Evolutionary conservation across 2,888 invertebrate genomes (phyloP).

Genomic region (Panzeria rudis): DNA sequence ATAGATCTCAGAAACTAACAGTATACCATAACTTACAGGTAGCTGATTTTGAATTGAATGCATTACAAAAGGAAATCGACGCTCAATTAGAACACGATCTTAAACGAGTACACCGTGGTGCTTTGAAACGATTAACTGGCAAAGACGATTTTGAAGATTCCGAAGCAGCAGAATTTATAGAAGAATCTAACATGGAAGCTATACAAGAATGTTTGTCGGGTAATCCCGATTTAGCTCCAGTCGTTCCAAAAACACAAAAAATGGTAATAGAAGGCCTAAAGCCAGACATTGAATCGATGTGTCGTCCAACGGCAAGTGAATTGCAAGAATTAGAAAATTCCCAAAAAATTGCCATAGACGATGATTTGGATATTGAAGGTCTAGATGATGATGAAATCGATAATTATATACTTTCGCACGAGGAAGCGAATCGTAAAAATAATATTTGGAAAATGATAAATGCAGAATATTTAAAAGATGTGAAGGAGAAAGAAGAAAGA

Average conservation of each 20-base stretch:
- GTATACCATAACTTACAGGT: conserved; percentile 75
- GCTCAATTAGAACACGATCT: conserved; percentile 89
- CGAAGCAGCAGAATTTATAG: conserved; percentile 84
- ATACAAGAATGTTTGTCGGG: conserved; percentile 83
- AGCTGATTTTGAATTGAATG: conserved; percentile 88
- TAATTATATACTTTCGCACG: conserved; percentile 91
- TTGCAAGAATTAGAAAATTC: conserved; percentile 82
- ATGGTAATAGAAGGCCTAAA: conserved; percentile 84
- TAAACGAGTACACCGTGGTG: conserved; percentile 82
- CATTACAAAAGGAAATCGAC: conserved; percentile 94
- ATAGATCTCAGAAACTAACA: background rate
- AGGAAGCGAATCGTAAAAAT: conserved; percentile 92
- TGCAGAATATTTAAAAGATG: conserved; percentile 92
- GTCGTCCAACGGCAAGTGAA: conserved; percentile 86
- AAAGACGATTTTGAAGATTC: conserved; percentile 80
- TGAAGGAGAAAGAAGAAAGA: conserved; percentile 93
- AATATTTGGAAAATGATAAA: conserved; percentile 94
- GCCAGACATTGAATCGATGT: conserved; percentile 91
- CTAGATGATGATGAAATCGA: conserved; percentile 96
- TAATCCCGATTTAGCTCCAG: conserved; percentile 75
- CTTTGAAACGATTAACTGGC: conserved; percentile 74
- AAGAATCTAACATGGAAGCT: conserved; percentile 84
- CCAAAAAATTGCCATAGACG: conserved; percentile 76
- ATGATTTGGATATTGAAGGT: conserved; percentile 88
- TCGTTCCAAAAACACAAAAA: conserved; percentile 70